Conservation (phyloP, 2,797 vertebrate species). For the Chromis chromis region DNA sequence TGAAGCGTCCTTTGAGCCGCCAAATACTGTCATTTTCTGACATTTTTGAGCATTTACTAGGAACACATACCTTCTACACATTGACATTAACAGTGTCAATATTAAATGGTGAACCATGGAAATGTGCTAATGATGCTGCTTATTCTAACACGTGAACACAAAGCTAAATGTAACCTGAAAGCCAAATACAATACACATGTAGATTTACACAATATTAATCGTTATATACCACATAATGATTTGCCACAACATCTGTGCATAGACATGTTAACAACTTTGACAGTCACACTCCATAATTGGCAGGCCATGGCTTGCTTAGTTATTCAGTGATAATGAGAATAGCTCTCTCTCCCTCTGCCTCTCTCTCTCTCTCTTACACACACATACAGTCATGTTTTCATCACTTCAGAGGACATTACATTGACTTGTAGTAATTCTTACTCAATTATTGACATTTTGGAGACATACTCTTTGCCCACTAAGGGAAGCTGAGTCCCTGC, state of each 20-base stretch:
- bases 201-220: slow-evolving; percentile 40
- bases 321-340: slow-evolving; percentile 81
- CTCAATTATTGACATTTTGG: background rate
- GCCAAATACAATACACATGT: slow-evolving; percentile 39
- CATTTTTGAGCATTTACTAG: slow-evolving; percentile 40
- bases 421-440: background rate
- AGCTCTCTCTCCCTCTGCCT: slow-evolving; percentile 16
- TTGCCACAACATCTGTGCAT: slow-evolving; percentile 66
- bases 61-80: slow-evolving; percentile 11
- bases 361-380: slow-evolving; percentile 9
- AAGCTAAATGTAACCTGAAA: slow-evolving; percentile 43
- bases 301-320: slow-evolving; percentile 60
- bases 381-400: slow-evolving; percentile 29
- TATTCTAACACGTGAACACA: background rate
- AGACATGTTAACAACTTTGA: slow-evolving; percentile 74
- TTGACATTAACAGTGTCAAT: slow-evolving; percentile 26
- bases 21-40: slow-evolving; percentile 36
- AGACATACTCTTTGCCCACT: slow-evolving; percentile 1
- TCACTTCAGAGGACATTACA: slow-evolving; percentile 18
- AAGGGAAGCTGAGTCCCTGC: background rate
- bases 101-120: slow-evolving; percentile 31
- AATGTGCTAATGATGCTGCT: slow-evolving; percentile 4
- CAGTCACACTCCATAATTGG: slow-evolving; percentile 78
- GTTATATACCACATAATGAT: slow-evolving; percentile 50
- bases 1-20: slow-evolving; percentile 18